Conservation (phyloP, 2,113 vertebrate species). For the Cathartes aura region DNA sequence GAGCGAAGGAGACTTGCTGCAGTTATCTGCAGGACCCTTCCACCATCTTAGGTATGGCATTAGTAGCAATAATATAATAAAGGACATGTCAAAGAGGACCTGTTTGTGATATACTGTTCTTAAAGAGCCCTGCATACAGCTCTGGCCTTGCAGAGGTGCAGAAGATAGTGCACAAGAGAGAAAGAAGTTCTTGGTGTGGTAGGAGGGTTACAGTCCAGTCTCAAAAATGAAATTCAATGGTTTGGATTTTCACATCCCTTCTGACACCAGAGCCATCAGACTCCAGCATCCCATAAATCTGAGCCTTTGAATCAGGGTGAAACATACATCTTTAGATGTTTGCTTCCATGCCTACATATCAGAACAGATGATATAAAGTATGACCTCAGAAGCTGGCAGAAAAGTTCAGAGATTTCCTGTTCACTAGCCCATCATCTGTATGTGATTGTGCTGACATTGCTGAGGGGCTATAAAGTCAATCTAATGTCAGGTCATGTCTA, state of each 20-base stretch:
- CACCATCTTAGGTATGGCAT: background rate
- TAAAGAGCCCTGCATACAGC: background rate
- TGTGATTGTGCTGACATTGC: background rate
- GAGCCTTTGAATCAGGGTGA: background rate
- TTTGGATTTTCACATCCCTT: background rate
- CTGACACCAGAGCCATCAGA: background rate
- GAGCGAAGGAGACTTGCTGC: background rate
- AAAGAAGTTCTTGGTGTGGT: background rate
- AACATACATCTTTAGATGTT: background rate
- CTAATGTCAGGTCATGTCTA: background rate
- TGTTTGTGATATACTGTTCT: background rate
- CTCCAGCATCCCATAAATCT: background rate
- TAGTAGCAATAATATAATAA: background rate
- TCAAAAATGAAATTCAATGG: background rate
- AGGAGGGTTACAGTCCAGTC: background rate
- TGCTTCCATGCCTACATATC: background rate
- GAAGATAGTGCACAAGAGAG: background rate
- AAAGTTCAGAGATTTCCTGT: background rate
- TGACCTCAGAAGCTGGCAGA: background rate
- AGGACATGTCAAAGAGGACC: background rate
- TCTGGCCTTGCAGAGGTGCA: background rate
- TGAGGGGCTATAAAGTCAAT: background rate
- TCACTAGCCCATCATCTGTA: background rate
- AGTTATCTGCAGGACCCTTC: background rate
- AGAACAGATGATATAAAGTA: background rate